Conservation (phyloP, 2,888 invertebrate species). For the Drosophila cracens region DNA sequence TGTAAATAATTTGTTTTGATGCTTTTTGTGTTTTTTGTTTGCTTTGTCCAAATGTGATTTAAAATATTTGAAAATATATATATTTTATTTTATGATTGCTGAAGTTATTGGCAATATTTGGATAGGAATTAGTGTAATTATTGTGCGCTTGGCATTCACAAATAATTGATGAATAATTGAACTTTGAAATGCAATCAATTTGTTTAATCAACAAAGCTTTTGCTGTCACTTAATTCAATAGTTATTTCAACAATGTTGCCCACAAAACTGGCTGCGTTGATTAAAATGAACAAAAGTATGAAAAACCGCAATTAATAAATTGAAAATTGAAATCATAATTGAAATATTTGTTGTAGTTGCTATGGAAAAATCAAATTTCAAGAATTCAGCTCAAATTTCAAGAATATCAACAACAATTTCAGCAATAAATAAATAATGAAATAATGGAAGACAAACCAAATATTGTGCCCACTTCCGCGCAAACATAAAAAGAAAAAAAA, state of each 20-base stretch:
- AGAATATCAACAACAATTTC: background rate
- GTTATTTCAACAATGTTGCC: background rate
- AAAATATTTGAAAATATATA: background rate
- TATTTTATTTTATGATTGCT: conserved; percentile 2
- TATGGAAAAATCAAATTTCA: background rate
- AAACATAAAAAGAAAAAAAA: conserved; percentile 15
- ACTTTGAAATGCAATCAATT: conserved; percentile 6
- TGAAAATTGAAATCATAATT: background rate
- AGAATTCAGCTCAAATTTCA: background rate
- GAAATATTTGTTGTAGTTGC: background rate
- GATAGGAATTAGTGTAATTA: conserved; percentile 1
- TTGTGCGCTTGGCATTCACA: background rate
- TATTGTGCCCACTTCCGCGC: background rate
- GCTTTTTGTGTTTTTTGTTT: conserved; percentile 9
- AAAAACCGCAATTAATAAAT: background rate
- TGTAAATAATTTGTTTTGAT: conserved; percentile 42
- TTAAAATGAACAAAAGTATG: background rate
- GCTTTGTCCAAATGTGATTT: background rate
- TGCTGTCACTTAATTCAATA: background rate
- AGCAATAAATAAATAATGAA: background rate
- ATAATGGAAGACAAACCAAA: background rate
- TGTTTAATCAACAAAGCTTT: background rate
- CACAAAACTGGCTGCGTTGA: background rate
- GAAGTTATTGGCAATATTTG: conserved; percentile 20
- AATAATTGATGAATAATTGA: conserved; percentile 12